These are phyloP conservation scores for Pandemis heparana DNA, from an alignment of 2,888 invertebrate genomes.

Conservation along the genomic window DNA sequence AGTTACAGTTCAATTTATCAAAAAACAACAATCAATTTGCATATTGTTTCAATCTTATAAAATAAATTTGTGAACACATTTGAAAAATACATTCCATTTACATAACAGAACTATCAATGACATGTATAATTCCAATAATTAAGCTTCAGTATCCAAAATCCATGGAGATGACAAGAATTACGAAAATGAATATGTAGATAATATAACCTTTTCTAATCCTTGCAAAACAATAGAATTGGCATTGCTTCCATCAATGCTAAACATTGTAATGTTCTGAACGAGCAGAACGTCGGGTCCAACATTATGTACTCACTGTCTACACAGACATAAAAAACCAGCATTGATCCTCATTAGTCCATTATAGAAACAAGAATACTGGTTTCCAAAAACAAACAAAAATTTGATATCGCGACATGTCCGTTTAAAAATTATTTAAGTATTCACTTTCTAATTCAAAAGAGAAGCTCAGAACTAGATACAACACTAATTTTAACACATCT, in stretches of 20 bases:
- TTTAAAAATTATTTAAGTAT: not conserved
- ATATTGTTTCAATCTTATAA: not conserved
- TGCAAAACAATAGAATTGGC: conserved; percentile 35
- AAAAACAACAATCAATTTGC: not conserved
- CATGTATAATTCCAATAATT: not conserved
- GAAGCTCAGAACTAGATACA: not conserved
- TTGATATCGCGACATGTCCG: not conserved
- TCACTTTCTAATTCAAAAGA: not conserved
- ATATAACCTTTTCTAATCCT: conserved; percentile 6
- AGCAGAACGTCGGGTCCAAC: not conserved
- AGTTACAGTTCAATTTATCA: not conserved
- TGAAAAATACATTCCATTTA: not conserved
- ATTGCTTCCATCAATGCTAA: conserved; percentile 36
- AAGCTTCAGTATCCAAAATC: not conserved
- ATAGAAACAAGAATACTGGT: not conserved
- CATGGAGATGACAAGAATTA: conserved; percentile 14
- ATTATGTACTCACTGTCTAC: not conserved
- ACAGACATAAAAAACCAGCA: not conserved
- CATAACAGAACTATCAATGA: not conserved
- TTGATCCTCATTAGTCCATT: not conserved
- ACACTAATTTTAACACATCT: not conserved
- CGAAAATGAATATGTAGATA: not conserved
- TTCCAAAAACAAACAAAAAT: not conserved
- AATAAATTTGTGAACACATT: not conserved
- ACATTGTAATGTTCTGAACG: conserved; percentile 34